phyloP scores from a whole-genome alignment of 1,140 invertebrate species.

The Pachypsylla venusta region DNA sequence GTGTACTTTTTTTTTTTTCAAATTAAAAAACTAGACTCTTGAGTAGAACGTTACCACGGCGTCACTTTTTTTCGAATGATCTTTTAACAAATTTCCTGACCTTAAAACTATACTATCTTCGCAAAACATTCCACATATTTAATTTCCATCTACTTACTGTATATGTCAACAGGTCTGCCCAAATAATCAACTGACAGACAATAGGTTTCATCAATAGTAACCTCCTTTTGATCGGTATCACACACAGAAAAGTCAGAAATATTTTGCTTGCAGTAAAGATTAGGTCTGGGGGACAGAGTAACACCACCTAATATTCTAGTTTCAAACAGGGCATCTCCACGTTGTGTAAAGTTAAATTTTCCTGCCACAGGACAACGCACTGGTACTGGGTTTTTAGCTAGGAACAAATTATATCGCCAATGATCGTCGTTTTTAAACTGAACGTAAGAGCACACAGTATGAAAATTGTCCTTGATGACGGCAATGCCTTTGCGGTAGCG shows the following conservation, averaged over 20 bases:
- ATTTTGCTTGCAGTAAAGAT: conserved; percentile 82
- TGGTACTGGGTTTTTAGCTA: conserved; percentile 80
- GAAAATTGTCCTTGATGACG: conserved; percentile 76
- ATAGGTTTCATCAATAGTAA: conserved; percentile 85
- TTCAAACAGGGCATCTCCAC: conserved; percentile 71
- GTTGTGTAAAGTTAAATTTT: conserved; percentile 86
- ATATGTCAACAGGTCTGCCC: conserved; percentile 82
- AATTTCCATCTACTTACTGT: conserved; percentile 46
- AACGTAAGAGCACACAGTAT: conserved; percentile 86
- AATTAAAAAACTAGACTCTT: too few relatives aligned
- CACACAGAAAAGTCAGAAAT: conserved; percentile 91
- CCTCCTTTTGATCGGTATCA: conserved; percentile 83
- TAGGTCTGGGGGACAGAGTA: conserved; percentile 78
- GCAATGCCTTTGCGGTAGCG: conserved; percentile 78
- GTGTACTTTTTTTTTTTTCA: too few relatives aligned
- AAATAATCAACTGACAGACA: conserved; percentile 91
- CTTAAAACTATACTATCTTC: too few relatives aligned
- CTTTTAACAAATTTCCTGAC: not conserved
- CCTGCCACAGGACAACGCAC: conserved; percentile 91
- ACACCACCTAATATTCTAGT: conserved; percentile 89
- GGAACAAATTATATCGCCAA: conserved; percentile 78
- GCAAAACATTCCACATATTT: not conserved
- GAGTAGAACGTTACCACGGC: too few relatives aligned
- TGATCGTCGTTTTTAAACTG: conserved; percentile 69
- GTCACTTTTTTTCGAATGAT: not conserved